Evolutionary conservation across 2,888 invertebrate genomes (phyloP), one percentile per base, ranked within the genome.

Genomic region (Rhabditoides inermis): DNA sequence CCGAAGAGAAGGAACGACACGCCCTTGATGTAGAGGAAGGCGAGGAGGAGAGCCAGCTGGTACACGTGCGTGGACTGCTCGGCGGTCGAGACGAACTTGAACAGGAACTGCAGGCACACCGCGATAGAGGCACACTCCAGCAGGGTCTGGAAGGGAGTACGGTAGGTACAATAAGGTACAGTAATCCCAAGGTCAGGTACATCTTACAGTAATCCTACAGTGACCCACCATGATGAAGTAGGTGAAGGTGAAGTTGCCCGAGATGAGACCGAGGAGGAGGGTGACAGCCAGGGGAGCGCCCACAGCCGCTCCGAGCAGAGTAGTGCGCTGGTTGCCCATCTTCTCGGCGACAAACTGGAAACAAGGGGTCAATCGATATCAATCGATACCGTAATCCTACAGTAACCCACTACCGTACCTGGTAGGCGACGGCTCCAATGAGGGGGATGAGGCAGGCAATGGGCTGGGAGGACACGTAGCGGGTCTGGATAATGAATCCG

Each of bases 181-280:
- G n/a, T n/a, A n/a, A n/a, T n/a, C n/a, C n/a, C n/a, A n/a, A n/a
- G n/a, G n/a, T n/a, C n/a, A n/a, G n/a, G n/a, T n/a, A n/a, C n/a
- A n/a, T n/a, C n/a, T n/a, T n/a, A n/a, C n/a, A n/a, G n/a, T n/a
- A n/a, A n/a, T n/a, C n/a, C n/a, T n/a, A n/a, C n/a, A n/a, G n/a
- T n/a, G n/a, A n/a, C n/a, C n/a, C n/a, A n/a, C 26, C 25, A 68
- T 53, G 39, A 69, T 23, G 22, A 69, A 47, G 53, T 63, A 68
- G 20, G 61, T 35, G 46, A 50, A 39, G 18, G 64, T 59, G n/a
- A 69, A 48, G 25, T 56, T 39, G 35, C 65, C 65, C 15, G 45
- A 39, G 23, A 64, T 36, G 22, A 63, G 23, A 28, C 65, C 65
- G 30, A 65, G 44, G 12, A 53, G 36, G 12, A 65, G 40, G 32